Conservation (phyloP, 2,888 invertebrate species). For the Tortrix viridana region DNA sequence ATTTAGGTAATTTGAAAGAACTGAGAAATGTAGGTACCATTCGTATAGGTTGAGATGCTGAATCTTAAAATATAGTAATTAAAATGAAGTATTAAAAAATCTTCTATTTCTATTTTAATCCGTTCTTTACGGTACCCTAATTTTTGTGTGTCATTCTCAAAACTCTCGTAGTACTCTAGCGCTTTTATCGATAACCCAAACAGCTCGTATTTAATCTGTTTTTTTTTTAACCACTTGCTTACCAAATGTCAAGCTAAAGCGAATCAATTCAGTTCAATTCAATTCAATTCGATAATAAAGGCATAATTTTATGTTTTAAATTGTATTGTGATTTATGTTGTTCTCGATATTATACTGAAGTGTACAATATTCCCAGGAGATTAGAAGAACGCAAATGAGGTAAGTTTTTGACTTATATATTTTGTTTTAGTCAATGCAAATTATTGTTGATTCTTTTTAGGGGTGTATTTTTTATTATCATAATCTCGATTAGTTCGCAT, state of each 20-base stretch:
- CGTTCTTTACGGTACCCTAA: constrained; percentile 9
- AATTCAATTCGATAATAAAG: constrained; percentile 11
- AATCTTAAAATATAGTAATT: too few relatives aligned
- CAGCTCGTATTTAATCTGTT: constrained; percentile 16
- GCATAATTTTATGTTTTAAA: neutral
- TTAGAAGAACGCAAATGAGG: neutral
- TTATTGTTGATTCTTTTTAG: constrained; percentile 2
- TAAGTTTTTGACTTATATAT: neutral
- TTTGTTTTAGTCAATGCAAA: neutral
- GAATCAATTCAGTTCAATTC: constrained; percentile 1
- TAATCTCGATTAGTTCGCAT: neutral
- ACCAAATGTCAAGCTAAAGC: constrained; percentile 16
- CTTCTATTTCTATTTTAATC: neutral
- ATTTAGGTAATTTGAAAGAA: too few relatives aligned
- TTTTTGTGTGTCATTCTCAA: neutral
- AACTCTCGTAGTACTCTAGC: neutral
- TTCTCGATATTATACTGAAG: constrained; percentile 4
- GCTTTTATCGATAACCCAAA: constrained; percentile 12
- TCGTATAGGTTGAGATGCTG: too few relatives aligned
- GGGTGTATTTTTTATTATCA: constrained; percentile 8
- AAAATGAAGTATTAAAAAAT: too few relatives aligned
- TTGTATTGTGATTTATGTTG: constrained; percentile 3
- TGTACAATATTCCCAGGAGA: neutral
- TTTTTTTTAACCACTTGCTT: constrained; percentile 7
- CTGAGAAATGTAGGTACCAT: too few relatives aligned